Evolutionary conservation across 2,888 invertebrate genomes (phyloP).

Genomic region (Trissolcus brochymenae): DNA sequence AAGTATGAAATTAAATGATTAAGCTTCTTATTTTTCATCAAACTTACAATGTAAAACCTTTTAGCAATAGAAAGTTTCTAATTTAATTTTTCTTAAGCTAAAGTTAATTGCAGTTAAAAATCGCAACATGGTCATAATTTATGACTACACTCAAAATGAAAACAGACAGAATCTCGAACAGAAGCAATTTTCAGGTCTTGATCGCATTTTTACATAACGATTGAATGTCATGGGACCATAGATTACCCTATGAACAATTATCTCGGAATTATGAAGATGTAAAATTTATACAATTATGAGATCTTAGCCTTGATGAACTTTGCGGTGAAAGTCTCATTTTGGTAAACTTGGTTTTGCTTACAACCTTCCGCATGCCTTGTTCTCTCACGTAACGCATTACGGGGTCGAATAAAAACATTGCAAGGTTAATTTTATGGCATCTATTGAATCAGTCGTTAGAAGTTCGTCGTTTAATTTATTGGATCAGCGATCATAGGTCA

Average conservation of each 20-base stretch:
- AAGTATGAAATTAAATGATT: no score
- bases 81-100: no score
- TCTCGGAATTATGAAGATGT: no score
- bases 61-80: no score
- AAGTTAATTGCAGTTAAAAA: no score
- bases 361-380: constrained; percentile 67
- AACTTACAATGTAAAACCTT: no score
- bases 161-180: no score
- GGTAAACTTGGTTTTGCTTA: constrained; percentile 67
- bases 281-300: constrained; percentile 5
- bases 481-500: constrained; percentile 61
- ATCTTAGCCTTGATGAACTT: constrained; percentile 51
- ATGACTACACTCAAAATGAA: no score
- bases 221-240: no score
- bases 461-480: constrained; percentile 34
- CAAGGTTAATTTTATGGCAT: constrained; percentile 63
- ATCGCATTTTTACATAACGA: background rate
- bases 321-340: constrained; percentile 58
- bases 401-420: constrained; percentile 59
- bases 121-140: no score
- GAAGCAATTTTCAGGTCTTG: no score
- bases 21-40: background rate
- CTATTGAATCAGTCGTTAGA: constrained; percentile 29
- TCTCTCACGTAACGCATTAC: constrained; percentile 63
- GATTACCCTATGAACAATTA: no score